Conservation (phyloP, 1,140 invertebrate genomes). For the Nymphalis io region DNA sequence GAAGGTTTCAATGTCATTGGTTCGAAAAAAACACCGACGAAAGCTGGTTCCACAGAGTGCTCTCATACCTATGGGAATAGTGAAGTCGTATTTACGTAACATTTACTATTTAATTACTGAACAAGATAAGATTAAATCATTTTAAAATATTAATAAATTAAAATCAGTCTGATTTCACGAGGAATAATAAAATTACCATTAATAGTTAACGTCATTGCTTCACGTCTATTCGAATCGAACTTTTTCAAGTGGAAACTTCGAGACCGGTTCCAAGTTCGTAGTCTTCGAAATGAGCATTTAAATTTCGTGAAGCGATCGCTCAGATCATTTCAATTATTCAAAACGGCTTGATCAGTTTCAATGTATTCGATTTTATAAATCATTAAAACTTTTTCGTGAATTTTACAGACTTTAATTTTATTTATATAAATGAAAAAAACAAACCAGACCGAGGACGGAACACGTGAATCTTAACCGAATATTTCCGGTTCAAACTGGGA, state of each 20-base stretch:
- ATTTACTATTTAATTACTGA: no score
- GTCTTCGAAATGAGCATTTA: slow-evolving; percentile 25
- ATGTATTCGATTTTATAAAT: slow-evolving; percentile 6
- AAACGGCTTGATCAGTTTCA: slow-evolving; percentile 24
- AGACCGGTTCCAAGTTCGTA: slow-evolving; percentile 17
- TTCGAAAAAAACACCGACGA: no score
- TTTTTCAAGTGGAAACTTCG: slow-evolving; percentile 23
- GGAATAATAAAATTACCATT: background rate
- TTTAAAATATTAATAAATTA: no score
- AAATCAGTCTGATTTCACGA: no score
- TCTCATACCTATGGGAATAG: no score
- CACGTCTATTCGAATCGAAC: slow-evolving; percentile 9
- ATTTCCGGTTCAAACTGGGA: no score
- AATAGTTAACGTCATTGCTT: slow-evolving; percentile 9
- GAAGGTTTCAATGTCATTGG: no score
- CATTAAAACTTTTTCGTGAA: background rate
- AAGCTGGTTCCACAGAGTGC: no score
- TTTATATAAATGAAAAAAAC: background rate
- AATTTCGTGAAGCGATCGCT: slow-evolving; percentile 26
- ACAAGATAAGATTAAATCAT: no score
- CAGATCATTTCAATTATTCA: slow-evolving; percentile 32
- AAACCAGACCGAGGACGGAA: no score
- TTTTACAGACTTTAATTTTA: slow-evolving; percentile 13
- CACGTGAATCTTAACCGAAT: no score
- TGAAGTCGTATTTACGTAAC: no score